These are phyloP conservation scores for Monodelphis domestica DNA, from an alignment of 2,797 vertebrate genomes.

Conservation along the genomic window DNA sequence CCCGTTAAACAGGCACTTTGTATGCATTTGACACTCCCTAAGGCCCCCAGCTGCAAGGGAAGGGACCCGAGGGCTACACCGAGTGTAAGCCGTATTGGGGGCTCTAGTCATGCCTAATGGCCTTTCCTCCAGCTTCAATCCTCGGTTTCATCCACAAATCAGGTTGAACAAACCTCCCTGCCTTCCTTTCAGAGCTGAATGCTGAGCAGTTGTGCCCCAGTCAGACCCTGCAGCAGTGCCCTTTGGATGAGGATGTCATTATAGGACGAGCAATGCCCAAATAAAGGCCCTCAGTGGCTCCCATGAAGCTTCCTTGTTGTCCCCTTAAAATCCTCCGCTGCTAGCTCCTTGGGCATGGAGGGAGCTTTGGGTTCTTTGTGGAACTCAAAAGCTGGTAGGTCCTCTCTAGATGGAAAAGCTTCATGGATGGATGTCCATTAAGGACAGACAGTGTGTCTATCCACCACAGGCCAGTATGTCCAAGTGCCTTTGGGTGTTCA, in stretches of 20 bases:
- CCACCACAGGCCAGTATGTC: too few relatives aligned
- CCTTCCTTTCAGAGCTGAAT: conserved; percentile 65
- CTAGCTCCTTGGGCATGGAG: background rate
- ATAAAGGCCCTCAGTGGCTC: background rate
- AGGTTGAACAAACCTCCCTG: conserved; percentile 60
- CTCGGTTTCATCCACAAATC: background rate
- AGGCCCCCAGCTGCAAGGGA: background rate
- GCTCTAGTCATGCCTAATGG: conserved; percentile 53
- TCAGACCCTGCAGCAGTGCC: background rate
- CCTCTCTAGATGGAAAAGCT: background rate
- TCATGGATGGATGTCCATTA: background rate
- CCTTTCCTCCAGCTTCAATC: conserved; percentile 1
- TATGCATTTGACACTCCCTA: conserved; percentile 50
- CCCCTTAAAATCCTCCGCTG: background rate
- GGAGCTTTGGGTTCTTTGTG: background rate
- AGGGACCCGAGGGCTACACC: conserved; percentile 43
- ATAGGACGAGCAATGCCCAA: background rate
- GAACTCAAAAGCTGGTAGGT: background rate
- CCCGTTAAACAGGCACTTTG: conserved; percentile 69
- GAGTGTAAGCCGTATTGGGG: conserved; percentile 32
- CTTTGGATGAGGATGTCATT: background rate
- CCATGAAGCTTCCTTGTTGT: background rate
- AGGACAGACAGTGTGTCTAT: background rate
- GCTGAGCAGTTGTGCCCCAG: conserved; percentile 50
- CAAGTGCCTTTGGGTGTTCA: background rate